These are phyloP conservation scores for Psettodes erumei DNA, from an alignment of 2,113 vertebrate genomes.

Conservation along the genomic window DNA sequence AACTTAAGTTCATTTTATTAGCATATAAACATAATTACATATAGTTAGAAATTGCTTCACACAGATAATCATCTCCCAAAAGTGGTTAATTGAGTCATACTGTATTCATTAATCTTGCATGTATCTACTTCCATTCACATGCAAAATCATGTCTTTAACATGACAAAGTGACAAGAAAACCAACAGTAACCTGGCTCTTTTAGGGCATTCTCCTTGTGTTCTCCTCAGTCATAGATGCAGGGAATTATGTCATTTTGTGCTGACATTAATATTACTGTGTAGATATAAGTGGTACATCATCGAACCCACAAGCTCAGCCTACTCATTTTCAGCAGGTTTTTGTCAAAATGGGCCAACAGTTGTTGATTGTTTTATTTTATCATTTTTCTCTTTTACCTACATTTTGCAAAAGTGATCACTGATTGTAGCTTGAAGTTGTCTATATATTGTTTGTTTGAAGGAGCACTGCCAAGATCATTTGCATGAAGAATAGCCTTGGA, in stretches of 20 bases:
- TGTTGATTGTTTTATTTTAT: neutral
- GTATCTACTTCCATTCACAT: slow-evolving; percentile 30
- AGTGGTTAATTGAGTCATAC: slow-evolving; percentile 19
- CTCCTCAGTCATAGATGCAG: neutral
- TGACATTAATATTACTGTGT: slow-evolving; percentile 22
- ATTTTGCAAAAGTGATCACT: slow-evolving; percentile 6
- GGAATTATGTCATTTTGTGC: slow-evolving; percentile 11
- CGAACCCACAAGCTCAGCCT: slow-evolving; percentile 17
- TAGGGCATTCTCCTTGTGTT: neutral
- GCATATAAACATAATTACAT: slow-evolving; percentile 11
- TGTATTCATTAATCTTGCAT: slow-evolving; percentile 11
- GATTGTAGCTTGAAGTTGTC: neutral
- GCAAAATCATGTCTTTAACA: neutral
- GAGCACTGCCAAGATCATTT: neutral
- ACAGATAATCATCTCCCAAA: neutral
- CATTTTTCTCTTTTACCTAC: neutral
- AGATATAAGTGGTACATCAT: slow-evolving; percentile 23
- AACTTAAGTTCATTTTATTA: slow-evolving; percentile 3
- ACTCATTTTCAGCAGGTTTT: slow-evolving; percentile 10
- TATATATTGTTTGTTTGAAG: neutral
- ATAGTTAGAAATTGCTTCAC: slow-evolving; percentile 27
- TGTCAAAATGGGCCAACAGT: neutral
- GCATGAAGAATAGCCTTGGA: neutral
- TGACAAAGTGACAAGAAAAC: slow-evolving; percentile 7
- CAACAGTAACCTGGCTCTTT: neutral